Conservation (phyloP, 2,888 invertebrate species). For the Lepidochitona cinerea region DNA sequence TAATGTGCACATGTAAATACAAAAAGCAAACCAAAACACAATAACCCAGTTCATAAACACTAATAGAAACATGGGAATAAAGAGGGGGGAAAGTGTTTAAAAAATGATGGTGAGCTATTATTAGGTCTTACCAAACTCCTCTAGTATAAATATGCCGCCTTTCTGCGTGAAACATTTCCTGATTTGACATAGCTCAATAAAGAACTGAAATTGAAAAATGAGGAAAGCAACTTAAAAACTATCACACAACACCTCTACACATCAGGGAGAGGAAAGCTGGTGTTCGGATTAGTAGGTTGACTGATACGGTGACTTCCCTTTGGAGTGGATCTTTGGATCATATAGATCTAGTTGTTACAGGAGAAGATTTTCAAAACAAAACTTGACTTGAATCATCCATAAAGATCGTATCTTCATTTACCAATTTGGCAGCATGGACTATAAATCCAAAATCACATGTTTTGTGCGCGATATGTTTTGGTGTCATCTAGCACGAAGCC, state of each 20-base stretch:
- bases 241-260: constrained; percentile 11
- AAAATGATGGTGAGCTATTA: constrained; percentile 9
- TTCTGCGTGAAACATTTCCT: constrained; percentile 99
- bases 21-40: neutral
- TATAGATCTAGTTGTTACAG: no score
- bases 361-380: no score
- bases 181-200: constrained; percentile 98
- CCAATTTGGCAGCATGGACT: no score
- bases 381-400: no score
- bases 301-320: neutral
- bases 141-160: constrained; percentile 98
- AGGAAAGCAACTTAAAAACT: constrained; percentile 51
- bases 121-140: constrained; percentile 96
- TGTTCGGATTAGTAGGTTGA: no score
- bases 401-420: no score
- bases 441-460: no score
- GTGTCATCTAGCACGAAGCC: no score
- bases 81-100: constrained; percentile 15
- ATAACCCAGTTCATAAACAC: no score
- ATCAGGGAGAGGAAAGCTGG: neutral
- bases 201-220: constrained; percentile 86
- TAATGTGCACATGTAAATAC: neutral
- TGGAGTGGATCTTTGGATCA: no score
- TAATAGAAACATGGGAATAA: constrained; percentile 43
- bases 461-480: no score